Percentiles rank a stretch among this genome's conserved stretches.
Evolutionary conservation across 2,888 invertebrate genomes (phyloP).

Genomic region (Caenorhabditis panamensis): DNA sequence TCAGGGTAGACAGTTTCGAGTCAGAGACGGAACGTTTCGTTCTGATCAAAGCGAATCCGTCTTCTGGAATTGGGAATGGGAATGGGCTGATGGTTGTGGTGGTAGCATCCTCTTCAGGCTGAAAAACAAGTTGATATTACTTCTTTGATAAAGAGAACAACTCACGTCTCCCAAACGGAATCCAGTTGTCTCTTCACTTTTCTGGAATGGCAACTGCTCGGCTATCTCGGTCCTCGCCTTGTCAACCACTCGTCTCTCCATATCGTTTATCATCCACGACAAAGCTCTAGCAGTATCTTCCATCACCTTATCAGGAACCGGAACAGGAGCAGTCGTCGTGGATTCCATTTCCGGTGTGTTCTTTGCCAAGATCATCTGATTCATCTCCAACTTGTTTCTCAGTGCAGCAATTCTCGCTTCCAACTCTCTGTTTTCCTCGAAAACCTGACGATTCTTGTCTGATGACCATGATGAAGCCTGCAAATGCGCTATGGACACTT

Average conservation of each 20-base stretch:
- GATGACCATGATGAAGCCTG: conserved; percentile 48
- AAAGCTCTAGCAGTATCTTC: conserved; percentile 77
- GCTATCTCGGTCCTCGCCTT: conserved; percentile 32
- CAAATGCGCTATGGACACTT: conserved; percentile 7
- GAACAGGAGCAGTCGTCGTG: neutral
- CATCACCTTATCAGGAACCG: conserved; percentile 21
- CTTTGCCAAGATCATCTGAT: conserved; percentile 49
- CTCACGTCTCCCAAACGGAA: conserved; percentile 47
- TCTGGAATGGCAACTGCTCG: conserved; percentile 52
- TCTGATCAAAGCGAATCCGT: conserved; percentile 57
- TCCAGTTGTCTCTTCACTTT: conserved; percentile 38
- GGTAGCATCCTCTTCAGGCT: conserved; percentile 24
- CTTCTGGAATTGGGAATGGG: conserved; percentile 58
- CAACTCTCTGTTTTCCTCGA: conserved; percentile 58
- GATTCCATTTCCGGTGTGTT: conserved; percentile 29
- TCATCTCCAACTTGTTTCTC: conserved; percentile 53
- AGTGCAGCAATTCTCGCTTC: conserved; percentile 55
- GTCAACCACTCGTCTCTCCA: conserved; percentile 70
- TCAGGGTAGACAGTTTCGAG: conserved; percentile 7
- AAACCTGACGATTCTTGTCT: conserved; percentile 52
- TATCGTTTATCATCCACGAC: conserved; percentile 78
- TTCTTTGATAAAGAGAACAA: neutral
- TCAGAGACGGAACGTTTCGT: conserved; percentile 31
- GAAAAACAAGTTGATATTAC: no score
- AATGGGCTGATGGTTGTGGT: conserved; percentile 54